Conservation (phyloP, 1,140 invertebrate genomes). For the Brachionus koreanus region DNA sequence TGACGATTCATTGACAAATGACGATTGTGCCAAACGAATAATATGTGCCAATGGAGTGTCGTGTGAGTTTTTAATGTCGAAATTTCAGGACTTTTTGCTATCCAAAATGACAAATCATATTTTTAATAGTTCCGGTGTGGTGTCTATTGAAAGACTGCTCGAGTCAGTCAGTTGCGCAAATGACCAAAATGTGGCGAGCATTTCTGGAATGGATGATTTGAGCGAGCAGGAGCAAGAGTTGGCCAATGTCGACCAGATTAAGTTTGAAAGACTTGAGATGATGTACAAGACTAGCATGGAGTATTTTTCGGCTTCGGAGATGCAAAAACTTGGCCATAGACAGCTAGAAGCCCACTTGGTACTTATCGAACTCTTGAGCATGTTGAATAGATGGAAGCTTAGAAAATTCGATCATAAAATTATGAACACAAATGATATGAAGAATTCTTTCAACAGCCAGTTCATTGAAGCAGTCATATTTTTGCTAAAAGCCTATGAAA, state of each 20-base stretch:
- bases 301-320: not conserved
- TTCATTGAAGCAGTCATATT: not conserved
- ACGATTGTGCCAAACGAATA: not conserved
- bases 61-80: conserved; percentile 9
- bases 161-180: not conserved
- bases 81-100: conserved; percentile 9
- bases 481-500: not conserved
- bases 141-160: not conserved
- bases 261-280: not conserved
- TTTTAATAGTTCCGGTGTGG: not conserved
- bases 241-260: conserved; percentile 17
- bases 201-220: not conserved
- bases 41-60: not conserved
- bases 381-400: conserved; percentile 24
- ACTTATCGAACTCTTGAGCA: not conserved
- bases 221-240: not conserved
- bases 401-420: conserved; percentile 8
- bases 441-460: not conserved
- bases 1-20: not conserved
- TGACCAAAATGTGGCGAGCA: not conserved
- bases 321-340: not conserved
- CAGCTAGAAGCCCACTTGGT: conserved; percentile 1
- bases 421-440: not conserved
- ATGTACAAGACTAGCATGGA: not conserved
- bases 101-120: conserved; percentile 33